Percentiles rank a stretch among this genome's conserved stretches.
These are phyloP conservation scores for Datnioides undecimradiatus DNA, from an alignment of 2,113 vertebrate species.

Conservation along the genomic window DNA sequence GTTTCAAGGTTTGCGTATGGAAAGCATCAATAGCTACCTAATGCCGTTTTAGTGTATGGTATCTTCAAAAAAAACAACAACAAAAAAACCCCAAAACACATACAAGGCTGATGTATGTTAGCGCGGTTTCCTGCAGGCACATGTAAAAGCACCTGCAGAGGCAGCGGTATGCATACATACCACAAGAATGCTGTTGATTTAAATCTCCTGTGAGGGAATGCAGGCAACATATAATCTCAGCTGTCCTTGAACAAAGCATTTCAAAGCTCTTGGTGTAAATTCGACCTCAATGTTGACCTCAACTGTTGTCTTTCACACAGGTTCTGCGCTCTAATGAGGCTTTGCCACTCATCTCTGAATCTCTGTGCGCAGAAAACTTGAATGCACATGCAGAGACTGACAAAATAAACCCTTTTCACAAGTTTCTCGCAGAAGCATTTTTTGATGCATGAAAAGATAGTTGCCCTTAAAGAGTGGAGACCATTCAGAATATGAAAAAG, in stretches of 20 bases:
- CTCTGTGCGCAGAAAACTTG: background rate
- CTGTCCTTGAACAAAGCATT: slow-evolving; percentile 4
- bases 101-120: background rate
- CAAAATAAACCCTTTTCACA: background rate
- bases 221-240: slow-evolving; percentile 21
- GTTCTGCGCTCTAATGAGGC: slow-evolving; percentile 23
- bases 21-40: background rate
- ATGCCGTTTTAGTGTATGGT: background rate
- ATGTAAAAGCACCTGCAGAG: slow-evolving; percentile 13
- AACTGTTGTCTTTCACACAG: slow-evolving; percentile 15
- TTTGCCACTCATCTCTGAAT: slow-evolving; percentile 6
- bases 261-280: slow-evolving; percentile 10
- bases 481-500: background rate
- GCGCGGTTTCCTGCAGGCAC: background rate
- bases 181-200: slow-evolving; percentile 8
- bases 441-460: background rate
- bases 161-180: slow-evolving; percentile 15
- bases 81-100: too few relatives aligned
- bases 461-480: too few relatives aligned
- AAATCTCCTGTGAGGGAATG: slow-evolving; percentile 18
- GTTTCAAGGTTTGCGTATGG: background rate
- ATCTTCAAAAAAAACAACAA: background rate
- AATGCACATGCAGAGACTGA: background rate
- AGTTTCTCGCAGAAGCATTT: background rate
- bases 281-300: slow-evolving; percentile 22